Conservation (phyloP, 2,113 vertebrate species). For the Cryptotis parvus region DNA sequence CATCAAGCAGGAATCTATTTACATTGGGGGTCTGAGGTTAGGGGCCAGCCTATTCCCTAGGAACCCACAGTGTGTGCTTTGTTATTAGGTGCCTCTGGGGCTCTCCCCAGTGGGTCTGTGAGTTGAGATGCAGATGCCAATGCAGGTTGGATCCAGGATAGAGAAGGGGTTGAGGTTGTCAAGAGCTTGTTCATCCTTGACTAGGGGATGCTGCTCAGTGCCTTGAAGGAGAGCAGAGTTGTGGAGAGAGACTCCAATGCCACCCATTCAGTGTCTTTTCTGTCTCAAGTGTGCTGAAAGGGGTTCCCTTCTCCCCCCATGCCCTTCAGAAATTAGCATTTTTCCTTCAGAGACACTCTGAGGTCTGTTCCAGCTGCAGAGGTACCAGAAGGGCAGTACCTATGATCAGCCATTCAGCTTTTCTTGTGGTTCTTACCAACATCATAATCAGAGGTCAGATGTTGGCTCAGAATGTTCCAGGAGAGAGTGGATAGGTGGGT, state of each 20-base stretch:
- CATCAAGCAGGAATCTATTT: neutral
- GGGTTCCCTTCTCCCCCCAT: too few relatives aligned
- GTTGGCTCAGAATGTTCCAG: neutral
- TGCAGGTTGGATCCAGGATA: neutral
- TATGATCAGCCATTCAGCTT: neutral
- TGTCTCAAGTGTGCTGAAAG: neutral
- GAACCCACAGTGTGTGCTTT: neutral
- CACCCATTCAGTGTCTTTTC: neutral
- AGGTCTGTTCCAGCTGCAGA: neutral
- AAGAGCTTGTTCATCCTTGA: neutral
- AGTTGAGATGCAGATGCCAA: neutral
- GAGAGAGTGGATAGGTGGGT: neutral
- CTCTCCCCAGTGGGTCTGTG: neutral
- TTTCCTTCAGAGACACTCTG: neutral
- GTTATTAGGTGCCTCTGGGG: rapidly evolving
- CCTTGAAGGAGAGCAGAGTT: neutral
- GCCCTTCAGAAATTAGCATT: neutral
- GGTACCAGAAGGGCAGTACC: too few relatives aligned
- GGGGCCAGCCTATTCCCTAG: neutral
- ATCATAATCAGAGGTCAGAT: neutral
- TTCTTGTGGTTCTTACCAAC: neutral
- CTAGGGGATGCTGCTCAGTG: neutral
- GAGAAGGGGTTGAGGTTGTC: neutral
- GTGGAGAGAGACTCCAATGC: neutral
- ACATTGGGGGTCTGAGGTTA: neutral